Evolutionary conservation across 2,888 invertebrate species (phyloP), one percentile per base, ranked within the genome.

Genomic region (Germaria angustata): DNA sequence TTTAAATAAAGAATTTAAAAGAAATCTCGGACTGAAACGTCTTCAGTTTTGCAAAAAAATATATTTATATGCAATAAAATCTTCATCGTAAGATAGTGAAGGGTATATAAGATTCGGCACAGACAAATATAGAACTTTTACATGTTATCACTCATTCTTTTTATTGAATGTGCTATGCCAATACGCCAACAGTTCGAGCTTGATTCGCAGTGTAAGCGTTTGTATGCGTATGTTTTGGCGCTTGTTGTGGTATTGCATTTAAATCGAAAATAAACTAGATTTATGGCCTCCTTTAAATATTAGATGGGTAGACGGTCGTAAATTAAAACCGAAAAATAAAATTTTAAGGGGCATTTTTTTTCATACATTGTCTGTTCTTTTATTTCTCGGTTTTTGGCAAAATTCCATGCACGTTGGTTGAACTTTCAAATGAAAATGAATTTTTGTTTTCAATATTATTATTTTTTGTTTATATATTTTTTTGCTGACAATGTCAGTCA

Each of bases 211-310:
- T 39, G 22, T 13, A 17, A 20, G 17, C 17, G 68, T 44, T 41
- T 22, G 8, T 41, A 41, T 55, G 49, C 49, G 41, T 61, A 24
- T 69, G 17, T 46, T 68, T 77, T 68, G 81, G 77, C 68, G 78
- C 73, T 78, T 57, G 55, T 61, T 77, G 20, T 51, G 22, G 66
- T 44, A 32, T 73, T 66, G 79, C 68, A 66, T 80, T 73, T 66
- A 79, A 75, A 82, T 79, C 75, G 82, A 79, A 78, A 65, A 82
- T 75, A 49, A 77, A 82, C 75, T 82, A 75, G 75, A 82, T 82
- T 82, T 82, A 82, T 82, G 57, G 68, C 78, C 82, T 65, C 59
- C 9, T 78, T 78, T 65, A 46, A 71, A 75, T 79, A 82, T 79
- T 82, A 82, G 78, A 71, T 69, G 82, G 51, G 79, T 79, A 82